Base-by-base conservation (phyloP, 2,888 invertebrate species). In the Nymphalis c-album region DNA sequence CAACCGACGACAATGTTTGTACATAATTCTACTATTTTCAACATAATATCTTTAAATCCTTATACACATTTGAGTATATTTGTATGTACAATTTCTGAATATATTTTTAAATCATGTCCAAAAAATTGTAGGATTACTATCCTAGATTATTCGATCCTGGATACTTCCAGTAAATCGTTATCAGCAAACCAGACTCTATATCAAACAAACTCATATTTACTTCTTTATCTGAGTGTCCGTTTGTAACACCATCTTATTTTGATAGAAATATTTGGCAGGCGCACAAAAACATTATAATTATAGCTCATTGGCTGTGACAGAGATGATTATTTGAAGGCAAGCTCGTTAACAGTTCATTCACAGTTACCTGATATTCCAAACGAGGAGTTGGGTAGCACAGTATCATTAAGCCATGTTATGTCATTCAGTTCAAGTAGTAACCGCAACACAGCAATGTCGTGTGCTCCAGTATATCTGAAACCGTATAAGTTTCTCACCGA, bases 331-430 rank as follows among this genome's bases (percentile, higher is more conserved):
- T 57, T 60, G 64, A 71, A 70, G 70, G 71, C 47, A 60, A 69
- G 53, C 65, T 73, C 69, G 67, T 72, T 72, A 72, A 60, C 66
- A 72, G 74, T 72, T 74, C 74, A 74, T 75, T 75, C 74, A 74
- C 74, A 72, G 72, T 67, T 76, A 91, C 91, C 90, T 80, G 90
- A 81, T 78, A 91, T 74, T 67, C 91, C 92, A 69, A 92, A 89
- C 22, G 84, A 81, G 18, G 81, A 83, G 68, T 74, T 75, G 17
- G 92, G 92, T 74, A 92, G 76, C 60, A 86, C 68, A 50, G 75
- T 71, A 63, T 73, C 74, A 46, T 79, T 79, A 60, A 86, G 77
- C 84, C 83, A 84, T 20, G 76, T 78, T 70, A 79, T 75, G 72
- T 86, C 80, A 75, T 76, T 69, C 60, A 81, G 74, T 68, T 80